phyloP scores from a whole-genome alignment of 2,888 invertebrate genomes.

The Coecobrya sp. region DNA sequence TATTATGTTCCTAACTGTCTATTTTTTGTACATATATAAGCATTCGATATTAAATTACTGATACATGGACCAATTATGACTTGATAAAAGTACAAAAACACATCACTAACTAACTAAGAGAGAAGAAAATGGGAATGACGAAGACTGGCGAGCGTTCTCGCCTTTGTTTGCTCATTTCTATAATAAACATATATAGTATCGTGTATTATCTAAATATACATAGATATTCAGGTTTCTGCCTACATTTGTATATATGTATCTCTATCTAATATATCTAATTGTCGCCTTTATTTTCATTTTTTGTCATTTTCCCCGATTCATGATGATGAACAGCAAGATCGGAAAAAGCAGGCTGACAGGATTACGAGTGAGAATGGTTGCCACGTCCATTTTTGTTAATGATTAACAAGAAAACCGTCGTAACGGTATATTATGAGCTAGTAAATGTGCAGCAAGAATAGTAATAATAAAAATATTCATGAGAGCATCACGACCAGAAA shows the following conservation, averaged over 20 bases:
- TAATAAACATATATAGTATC: neutral
- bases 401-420: neutral
- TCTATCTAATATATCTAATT: constrained; percentile 52
- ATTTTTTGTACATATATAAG: constrained; percentile 12
- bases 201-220: neutral
- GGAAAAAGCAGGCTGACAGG: neutral
- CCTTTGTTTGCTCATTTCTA: neutral
- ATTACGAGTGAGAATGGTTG: neutral
- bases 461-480: constrained; percentile 1
- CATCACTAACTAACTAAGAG: constrained; percentile 43
- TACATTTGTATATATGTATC: neutral
- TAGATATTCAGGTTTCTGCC: neutral
- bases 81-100: constrained; percentile 68
- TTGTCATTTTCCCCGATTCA: constrained; percentile 46
- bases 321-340: constrained; percentile 47
- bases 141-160: neutral
- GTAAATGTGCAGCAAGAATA: neutral
- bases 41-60: constrained; percentile 72
- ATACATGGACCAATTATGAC: constrained; percentile 73
- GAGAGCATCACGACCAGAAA: neutral
- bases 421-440: neutral
- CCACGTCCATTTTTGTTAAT: neutral
- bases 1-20: neutral
- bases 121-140: constrained; percentile 39
- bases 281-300: constrained; percentile 67